Evolutionary conservation across 2,888 invertebrate genomes (phyloP).

Genomic region (Tiliacea citrago): DNA sequence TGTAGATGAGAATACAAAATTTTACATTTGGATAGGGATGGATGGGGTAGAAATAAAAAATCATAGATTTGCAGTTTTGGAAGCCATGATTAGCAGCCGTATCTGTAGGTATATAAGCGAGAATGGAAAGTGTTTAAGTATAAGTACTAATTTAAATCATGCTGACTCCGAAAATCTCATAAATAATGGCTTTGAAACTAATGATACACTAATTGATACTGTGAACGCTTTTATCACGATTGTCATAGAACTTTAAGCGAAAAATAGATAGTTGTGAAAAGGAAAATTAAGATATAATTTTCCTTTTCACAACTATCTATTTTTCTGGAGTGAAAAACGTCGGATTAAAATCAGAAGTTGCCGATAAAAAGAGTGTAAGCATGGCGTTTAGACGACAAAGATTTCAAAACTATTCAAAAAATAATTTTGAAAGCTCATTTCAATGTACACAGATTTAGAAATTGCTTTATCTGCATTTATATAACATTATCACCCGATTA

Average conservation of each 20-base stretch:
- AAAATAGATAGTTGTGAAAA: neutral
- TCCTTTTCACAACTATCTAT: no score
- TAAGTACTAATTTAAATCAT: neutral
- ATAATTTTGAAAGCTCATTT: slow-evolving; percentile 28
- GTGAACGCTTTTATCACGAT: neutral
- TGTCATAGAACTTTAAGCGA: neutral
- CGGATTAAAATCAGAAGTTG: no score
- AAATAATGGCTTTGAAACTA: no score
- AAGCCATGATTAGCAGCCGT: neutral
- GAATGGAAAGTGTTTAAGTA: neutral
- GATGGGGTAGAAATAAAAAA: neutral
- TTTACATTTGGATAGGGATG: neutral
- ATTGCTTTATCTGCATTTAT: slow-evolving; percentile 48
- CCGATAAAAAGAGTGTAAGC: no score
- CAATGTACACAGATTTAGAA: slow-evolving; percentile 49
- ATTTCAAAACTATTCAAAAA: neutral
- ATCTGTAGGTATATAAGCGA: neutral
- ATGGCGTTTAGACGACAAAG: neutral
- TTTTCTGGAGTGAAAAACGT: neutral
- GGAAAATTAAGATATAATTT: no score
- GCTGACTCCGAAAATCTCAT: neutral
- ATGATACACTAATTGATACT: neutral
- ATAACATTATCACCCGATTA: slow-evolving; percentile 59
- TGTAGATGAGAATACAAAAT: neutral
- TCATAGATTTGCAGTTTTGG: neutral